A percentile compares a stretch with the other conserved stretches of the same genome.
Conservation (phyloP, 2,888 invertebrate species). For the Pandemis heparana region DNA sequence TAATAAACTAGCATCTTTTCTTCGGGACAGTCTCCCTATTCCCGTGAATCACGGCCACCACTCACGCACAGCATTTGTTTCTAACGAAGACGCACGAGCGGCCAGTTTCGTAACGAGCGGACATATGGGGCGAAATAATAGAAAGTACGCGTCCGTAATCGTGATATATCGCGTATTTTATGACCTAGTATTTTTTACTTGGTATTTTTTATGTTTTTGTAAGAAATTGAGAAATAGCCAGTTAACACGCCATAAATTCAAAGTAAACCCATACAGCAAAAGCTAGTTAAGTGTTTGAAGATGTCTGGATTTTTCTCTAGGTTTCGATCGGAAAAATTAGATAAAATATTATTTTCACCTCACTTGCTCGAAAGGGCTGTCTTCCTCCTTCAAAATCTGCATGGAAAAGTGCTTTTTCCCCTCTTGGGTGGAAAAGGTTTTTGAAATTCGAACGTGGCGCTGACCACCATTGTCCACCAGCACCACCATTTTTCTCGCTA, state of each 20-base stretch:
- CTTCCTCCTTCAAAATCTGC: too few species aligned
- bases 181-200: constrained; percentile 28
- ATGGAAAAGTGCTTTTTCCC: too few species aligned
- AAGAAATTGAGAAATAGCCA: neutral
- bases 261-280: too few species aligned
- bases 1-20: neutral
- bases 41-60: constrained; percentile 40
- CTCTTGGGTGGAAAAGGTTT: too few species aligned
- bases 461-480: too few species aligned
- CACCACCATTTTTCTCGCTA: too few species aligned
- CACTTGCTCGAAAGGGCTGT: too few species aligned
- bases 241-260: neutral
- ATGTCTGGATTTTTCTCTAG: too few species aligned
- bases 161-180: constrained; percentile 39
- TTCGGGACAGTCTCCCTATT: constrained; percentile 10
- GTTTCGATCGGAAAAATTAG: too few species aligned
- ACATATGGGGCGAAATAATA: constrained; percentile 39
- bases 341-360: too few species aligned
- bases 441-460: too few species aligned
- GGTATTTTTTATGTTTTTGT: neutral
- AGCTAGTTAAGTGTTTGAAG: too few species aligned
- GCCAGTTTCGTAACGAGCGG: constrained; percentile 45
- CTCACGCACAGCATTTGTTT: constrained; percentile 48
- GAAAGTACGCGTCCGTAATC: constrained; percentile 39
- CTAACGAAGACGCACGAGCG: constrained; percentile 62